These are phyloP conservation scores for Grallaria varia DNA, from an alignment of 2,113 vertebrate species.

Conservation along the genomic window DNA sequence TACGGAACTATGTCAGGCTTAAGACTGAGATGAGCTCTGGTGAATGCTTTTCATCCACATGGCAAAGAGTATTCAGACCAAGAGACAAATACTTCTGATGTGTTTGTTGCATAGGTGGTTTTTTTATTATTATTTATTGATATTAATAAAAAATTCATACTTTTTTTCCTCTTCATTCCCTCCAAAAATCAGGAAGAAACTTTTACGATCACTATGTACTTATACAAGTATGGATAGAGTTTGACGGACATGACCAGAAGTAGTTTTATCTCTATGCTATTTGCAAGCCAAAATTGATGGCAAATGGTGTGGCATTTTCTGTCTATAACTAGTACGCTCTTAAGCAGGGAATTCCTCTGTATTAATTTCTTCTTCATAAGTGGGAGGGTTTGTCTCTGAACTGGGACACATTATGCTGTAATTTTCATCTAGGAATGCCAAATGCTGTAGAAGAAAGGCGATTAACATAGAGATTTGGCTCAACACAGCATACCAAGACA, in stretches of 20 bases:
- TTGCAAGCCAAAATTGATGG: background rate
- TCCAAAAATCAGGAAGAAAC: background rate
- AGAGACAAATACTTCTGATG: background rate
- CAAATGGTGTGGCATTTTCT: constrained; percentile 11
- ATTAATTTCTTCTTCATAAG: background rate
- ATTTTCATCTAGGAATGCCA: constrained; percentile 12
- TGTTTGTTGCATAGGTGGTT: background rate
- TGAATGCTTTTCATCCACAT: background rate
- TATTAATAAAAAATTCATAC: background rate
- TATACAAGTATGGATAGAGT: background rate
- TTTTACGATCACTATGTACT: background rate
- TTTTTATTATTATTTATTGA: background rate
- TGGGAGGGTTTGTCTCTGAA: background rate
- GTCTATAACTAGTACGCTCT: background rate
- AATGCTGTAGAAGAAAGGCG: background rate
- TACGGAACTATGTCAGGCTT: background rate
- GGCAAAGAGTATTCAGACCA: background rate
- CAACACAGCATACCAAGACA: background rate
- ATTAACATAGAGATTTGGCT: background rate
- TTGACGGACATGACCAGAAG: background rate
- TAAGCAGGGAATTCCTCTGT: constrained; percentile 22
- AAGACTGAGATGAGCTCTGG: background rate
- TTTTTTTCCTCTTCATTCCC: background rate
- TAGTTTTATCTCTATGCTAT: background rate
- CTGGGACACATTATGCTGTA: background rate